Percentiles rank a stretch among this genome's conserved stretches.
These are phyloP conservation scores for Sigmodon hispidus DNA, from an alignment of 2,113 vertebrate genomes.

Conservation along the genomic window DNA sequence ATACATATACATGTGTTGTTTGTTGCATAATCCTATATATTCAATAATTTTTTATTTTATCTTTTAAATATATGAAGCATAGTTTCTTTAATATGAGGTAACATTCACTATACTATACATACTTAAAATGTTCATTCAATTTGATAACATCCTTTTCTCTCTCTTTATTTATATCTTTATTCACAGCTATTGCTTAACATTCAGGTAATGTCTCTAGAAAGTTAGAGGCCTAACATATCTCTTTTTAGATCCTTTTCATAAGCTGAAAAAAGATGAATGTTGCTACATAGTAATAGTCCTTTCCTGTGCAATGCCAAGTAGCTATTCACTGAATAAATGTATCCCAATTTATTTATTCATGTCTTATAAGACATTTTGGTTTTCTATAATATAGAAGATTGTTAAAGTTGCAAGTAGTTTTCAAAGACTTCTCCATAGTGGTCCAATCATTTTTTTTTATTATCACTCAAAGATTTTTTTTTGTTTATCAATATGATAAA, in stretches of 20 bases:
- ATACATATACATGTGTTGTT: not conserved
- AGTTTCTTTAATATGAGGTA: not conserved
- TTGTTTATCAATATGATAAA: not conserved
- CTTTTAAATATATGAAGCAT: not conserved
- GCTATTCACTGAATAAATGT: not conserved
- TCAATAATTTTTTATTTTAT: not conserved
- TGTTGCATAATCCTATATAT: not conserved
- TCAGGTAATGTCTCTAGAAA: not conserved
- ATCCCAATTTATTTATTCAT: not conserved
- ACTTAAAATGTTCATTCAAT: not conserved
- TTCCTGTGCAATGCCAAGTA: not conserved
- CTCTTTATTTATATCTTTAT: not conserved
- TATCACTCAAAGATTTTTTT: too few species aligned
- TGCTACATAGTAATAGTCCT: not conserved
- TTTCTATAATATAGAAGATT: not conserved
- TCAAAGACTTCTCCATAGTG: not conserved
- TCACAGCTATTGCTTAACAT: not conserved
- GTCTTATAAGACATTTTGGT: not conserved
- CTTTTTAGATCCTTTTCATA: not conserved
- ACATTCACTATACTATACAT: not conserved
- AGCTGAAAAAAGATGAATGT: not conserved
- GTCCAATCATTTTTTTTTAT: not conserved
- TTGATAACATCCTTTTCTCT: not conserved
- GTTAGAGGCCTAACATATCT: not conserved
- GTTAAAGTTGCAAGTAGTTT: not conserved